Evolutionary conservation across 2,888 invertebrate genomes (phyloP).

Genomic region (Ceramica pisi): DNA sequence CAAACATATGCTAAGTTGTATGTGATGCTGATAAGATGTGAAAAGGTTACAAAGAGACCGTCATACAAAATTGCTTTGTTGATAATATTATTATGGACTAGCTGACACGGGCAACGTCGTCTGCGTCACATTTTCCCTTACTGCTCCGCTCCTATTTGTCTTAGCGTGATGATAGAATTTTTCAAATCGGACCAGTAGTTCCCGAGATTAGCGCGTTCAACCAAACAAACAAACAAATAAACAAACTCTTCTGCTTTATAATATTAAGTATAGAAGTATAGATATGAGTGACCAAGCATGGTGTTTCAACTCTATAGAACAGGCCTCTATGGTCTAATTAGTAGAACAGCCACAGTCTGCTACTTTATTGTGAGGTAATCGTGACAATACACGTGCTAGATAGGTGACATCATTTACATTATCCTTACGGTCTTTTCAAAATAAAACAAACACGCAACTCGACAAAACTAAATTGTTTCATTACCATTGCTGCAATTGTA

Average conservation of each 20-base stretch:
- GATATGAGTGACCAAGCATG: background rate
- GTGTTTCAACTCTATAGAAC: background rate
- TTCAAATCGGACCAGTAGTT: too few relatives aligned
- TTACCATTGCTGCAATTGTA: slow-evolving; percentile 50
- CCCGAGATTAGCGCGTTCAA: too few relatives aligned
- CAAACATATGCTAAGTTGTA: background rate
- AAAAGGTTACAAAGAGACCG: background rate
- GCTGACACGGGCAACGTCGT: too few relatives aligned
- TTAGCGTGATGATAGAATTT: too few relatives aligned
- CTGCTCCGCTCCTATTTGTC: too few relatives aligned
- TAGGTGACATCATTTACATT: slow-evolving; percentile 5
- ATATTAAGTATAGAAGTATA: too few relatives aligned
- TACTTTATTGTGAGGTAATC: background rate
- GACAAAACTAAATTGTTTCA: slow-evolving; percentile 33
- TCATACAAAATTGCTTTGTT: background rate
- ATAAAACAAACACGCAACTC: slow-evolving; percentile 25
- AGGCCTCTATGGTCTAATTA: background rate
- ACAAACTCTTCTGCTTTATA: too few relatives aligned
- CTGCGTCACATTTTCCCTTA: too few relatives aligned
- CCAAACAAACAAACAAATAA: too few relatives aligned
- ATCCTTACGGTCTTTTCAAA: slow-evolving; percentile 1
- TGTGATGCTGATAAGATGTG: background rate
- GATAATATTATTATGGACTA: too few relatives aligned
- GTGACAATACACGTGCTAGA: background rate
- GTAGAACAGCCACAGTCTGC: background rate